phyloP scores from a whole-genome alignment of 1,140 invertebrate species.

The Coenobita brevimanus region DNA sequence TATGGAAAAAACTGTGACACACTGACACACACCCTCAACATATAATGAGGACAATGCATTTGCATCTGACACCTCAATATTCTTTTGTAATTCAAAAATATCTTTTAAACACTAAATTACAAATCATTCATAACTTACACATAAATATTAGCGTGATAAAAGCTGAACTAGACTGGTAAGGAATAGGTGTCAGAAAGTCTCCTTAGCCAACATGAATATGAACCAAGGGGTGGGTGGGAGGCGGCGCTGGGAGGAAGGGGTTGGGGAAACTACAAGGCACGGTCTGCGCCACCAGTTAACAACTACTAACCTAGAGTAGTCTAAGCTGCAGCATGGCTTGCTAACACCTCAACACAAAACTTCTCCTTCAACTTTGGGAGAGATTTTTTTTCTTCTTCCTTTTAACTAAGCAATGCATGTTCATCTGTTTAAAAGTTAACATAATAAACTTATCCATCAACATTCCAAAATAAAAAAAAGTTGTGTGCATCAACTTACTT shows the following conservation, averaged over 20 bases:
- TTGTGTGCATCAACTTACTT: not conserved
- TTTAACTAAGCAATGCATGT: constrained; percentile 45
- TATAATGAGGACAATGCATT: too few species aligned
- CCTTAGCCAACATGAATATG: too few species aligned
- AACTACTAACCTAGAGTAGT: constrained; percentile 60
- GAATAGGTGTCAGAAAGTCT: too few species aligned
- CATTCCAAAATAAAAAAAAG: constrained; percentile 47
- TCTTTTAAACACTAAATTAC: too few species aligned
- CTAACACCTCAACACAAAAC: constrained; percentile 58
- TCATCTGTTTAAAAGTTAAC: constrained; percentile 33
- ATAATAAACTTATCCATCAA: constrained; percentile 38
- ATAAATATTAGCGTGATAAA: too few species aligned
- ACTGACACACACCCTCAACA: too few species aligned
- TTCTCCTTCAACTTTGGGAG: constrained; percentile 40
- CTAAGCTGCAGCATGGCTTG: constrained; percentile 52
- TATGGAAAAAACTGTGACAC: too few species aligned
- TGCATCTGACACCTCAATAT: too few species aligned
- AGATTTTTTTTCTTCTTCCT: not conserved
- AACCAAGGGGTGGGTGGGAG: not conserved
- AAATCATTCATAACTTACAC: too few species aligned
- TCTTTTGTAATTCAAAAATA: too few species aligned
- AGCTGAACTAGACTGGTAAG: too few species aligned
- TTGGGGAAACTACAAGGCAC: constrained; percentile 20
- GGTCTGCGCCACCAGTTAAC: constrained; percentile 22
- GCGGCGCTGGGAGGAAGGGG: not conserved